These are phyloP conservation scores for Apogon hyalosoma DNA, from an alignment of 2,797 vertebrate genomes.

Conservation along the genomic window DNA sequence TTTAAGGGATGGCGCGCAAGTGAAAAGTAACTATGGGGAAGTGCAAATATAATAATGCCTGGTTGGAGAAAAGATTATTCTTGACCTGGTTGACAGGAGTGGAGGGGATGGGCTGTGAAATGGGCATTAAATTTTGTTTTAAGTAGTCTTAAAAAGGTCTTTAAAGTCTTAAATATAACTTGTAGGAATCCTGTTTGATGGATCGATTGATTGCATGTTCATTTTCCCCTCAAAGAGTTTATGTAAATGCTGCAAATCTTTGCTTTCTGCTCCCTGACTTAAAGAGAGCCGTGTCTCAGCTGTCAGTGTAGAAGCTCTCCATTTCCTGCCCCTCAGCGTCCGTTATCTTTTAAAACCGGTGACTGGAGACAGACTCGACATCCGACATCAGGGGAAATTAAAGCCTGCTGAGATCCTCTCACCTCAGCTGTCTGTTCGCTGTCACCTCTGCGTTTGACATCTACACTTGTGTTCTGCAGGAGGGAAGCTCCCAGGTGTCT, in stretches of 20 bases:
- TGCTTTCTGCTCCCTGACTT: not conserved
- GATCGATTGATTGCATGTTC: not conserved
- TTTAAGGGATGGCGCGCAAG: too few relatives aligned
- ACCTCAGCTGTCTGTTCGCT: constrained; percentile 3
- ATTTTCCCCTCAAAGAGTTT: not conserved
- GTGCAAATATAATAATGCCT: too few relatives aligned
- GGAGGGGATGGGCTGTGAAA: too few relatives aligned
- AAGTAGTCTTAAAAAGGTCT: too few relatives aligned
- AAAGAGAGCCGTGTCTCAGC: not conserved
- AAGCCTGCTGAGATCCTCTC: not conserved
- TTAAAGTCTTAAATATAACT: too few relatives aligned
- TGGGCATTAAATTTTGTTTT: too few relatives aligned
- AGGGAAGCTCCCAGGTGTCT: constrained; percentile 85
- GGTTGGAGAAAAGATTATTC: too few relatives aligned
- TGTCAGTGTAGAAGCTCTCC: not conserved
- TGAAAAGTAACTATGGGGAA: too few relatives aligned
- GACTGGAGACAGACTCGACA: not conserved
- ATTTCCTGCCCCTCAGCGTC: not conserved
- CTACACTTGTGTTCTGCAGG: constrained; percentile 74
- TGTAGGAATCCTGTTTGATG: not conserved
- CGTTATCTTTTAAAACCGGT: not conserved
- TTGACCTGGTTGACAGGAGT: too few relatives aligned
- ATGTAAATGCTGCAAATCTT: not conserved
- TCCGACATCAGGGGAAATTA: constrained; percentile 9
- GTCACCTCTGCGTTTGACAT: not conserved